Conservation (phyloP, 2,888 invertebrate species). For the Chirona hameri region DNA sequence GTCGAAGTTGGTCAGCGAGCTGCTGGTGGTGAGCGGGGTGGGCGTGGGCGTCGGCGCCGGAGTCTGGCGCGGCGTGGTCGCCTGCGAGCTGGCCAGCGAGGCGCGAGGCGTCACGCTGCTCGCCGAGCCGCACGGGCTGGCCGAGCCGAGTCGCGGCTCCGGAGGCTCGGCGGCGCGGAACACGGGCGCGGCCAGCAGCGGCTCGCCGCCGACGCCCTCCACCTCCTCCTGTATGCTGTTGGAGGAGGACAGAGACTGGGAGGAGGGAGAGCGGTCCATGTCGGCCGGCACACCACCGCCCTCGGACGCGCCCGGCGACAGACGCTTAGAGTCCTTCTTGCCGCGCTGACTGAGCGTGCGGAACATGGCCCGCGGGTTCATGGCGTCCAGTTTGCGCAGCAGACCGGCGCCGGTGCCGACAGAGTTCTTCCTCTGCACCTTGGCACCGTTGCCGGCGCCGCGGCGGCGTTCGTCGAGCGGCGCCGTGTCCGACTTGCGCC, state of each 20-base stretch:
- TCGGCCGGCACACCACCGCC: neutral
- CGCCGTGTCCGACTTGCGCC: constrained; percentile 9
- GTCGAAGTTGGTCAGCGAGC: constrained; percentile 6
- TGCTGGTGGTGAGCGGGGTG: constrained; percentile 13
- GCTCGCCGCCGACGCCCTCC: neutral
- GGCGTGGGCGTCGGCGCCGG: constrained; percentile 8
- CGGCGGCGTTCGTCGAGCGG: neutral
- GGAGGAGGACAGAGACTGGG: constrained; percentile 1
- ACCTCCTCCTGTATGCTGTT: constrained; percentile 24
- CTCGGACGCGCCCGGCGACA: neutral
- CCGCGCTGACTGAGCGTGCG: constrained; percentile 14
- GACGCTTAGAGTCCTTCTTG: neutral
- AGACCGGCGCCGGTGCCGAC: neutral
- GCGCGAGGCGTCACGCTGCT: neutral
- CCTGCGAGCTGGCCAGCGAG: constrained; percentile 12
- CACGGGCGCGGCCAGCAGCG: neutral
- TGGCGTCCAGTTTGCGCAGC: constrained; percentile 22
- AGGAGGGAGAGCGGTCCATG: neutral
- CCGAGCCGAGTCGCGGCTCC: constrained; percentile 1
- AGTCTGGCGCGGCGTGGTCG: constrained; percentile 24
- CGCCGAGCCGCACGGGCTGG: constrained; percentile 8
- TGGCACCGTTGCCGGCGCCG: neutral
- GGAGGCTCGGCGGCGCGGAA: neutral
- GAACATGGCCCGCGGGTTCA: constrained; percentile 12
- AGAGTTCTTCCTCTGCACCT: constrained; percentile 9